Percentiles rank a stretch among this genome's conserved stretches.
Evolutionary conservation across 2,797 vertebrate genomes (phyloP).

Genomic region (Chromis chromis): DNA sequence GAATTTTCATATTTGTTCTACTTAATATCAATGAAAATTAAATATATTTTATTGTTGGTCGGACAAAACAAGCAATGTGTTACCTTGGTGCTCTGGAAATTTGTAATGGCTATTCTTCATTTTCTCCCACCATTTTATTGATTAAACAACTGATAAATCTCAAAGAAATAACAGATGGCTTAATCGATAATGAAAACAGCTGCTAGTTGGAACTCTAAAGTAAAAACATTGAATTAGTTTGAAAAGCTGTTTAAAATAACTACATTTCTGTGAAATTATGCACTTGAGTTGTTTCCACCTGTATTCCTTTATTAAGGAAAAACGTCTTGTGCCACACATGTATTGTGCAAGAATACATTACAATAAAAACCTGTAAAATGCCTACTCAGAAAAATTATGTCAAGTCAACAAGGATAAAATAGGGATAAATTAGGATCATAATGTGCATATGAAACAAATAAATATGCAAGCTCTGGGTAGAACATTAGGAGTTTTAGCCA

Average conservation of each 20-base stretch:
- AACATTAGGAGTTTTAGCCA: neutral
- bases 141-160: neutral
- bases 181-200: neutral
- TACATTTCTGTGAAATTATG: no score
- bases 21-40: neutral
- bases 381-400: no score
- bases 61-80: neutral
- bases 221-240: no score
- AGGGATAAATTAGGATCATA: neutral
- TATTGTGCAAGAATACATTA: no score
- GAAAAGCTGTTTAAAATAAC: no score
- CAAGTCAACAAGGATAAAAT: neutral
- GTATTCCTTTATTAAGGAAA: no score
- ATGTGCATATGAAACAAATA: neutral
- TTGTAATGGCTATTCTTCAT: neutral
- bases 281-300: no score
- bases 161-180: neutral
- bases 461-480: neutral
- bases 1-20: neutral
- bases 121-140: neutral
- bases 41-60: neutral
- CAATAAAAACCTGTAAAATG: no score
- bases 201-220: no score
- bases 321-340: no score
- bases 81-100: neutral